Percentiles rank a stretch among this genome's conserved stretches.
phyloP scores from a whole-genome alignment of 2,113 vertebrate genomes.

The Rhinolophus sinicus region DNA sequence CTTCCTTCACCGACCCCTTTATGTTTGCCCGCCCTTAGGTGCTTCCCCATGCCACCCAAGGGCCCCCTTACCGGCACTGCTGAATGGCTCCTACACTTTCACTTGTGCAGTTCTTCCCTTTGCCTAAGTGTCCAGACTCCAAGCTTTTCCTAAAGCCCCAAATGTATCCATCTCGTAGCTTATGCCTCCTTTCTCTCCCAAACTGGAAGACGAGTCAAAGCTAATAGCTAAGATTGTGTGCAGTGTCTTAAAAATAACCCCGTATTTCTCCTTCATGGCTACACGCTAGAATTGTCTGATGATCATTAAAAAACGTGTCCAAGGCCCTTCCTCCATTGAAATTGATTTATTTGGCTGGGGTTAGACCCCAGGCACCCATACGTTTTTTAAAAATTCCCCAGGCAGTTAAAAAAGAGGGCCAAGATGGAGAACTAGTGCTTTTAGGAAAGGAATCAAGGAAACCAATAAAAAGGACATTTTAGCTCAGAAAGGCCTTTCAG shows the following conservation, averaged over 20 bases:
- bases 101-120: background rate
- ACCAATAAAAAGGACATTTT: background rate
- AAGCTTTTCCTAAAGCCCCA: background rate
- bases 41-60: background rate
- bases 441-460: background rate
- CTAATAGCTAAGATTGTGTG: background rate
- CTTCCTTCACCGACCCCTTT: background rate
- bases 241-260: background rate
- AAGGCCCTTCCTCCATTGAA: background rate
- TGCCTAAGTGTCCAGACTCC: background rate
- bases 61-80: background rate
- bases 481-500: background rate
- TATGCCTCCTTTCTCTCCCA: background rate
- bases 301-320: background rate
- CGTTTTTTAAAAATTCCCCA: background rate
- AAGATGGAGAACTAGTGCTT: background rate
- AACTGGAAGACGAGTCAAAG: background rate
- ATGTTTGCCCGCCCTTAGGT: background rate
- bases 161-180: background rate
- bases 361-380: background rate
- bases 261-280: background rate
- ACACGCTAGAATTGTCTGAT: background rate
- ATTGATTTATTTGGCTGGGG: background rate
- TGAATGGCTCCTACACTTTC: background rate
- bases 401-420: background rate